phyloP scores from a whole-genome alignment of 2,888 invertebrate genomes.

The Zaprionus obscuricornis region DNA sequence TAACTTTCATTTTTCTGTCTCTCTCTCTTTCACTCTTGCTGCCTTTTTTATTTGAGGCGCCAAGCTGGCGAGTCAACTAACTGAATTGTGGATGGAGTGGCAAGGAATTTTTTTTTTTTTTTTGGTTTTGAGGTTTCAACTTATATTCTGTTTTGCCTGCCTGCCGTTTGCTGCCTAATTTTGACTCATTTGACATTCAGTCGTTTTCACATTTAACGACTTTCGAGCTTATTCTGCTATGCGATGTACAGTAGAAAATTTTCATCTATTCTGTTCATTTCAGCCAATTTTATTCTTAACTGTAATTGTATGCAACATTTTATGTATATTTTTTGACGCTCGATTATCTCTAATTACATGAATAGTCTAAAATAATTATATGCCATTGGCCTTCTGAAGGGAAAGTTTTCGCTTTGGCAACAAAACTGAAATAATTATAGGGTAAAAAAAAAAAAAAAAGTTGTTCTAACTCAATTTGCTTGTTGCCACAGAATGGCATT shows the following conservation, averaged over 20 bases:
- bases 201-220: conserved; percentile 4
- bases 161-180: conserved; percentile 36
- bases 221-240: conserved; percentile 1
- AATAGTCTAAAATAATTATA: conserved; percentile 12
- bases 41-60: too few species aligned
- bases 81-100: too few species aligned
- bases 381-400: conserved; percentile 5
- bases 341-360: conserved; percentile 64
- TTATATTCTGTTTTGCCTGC: too few species aligned
- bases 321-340: conserved; percentile 63
- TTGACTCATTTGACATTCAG: conserved; percentile 60
- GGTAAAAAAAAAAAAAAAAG: too few species aligned
- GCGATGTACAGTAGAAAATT: conserved; percentile 10
- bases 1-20: too few species aligned
- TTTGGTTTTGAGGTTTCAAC: conserved; percentile 8
- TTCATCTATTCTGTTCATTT: conserved; percentile 2
- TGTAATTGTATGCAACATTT: conserved; percentile 47
- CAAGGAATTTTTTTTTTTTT: too few species aligned
- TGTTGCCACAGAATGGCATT: too few species aligned
- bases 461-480: too few species aligned
- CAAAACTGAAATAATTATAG: conserved; percentile 8
- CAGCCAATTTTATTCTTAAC: conserved; percentile 60
- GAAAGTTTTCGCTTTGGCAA: background rate
- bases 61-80: too few species aligned
- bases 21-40: too few species aligned